Evolutionary conservation across 2,113 vertebrate genomes (phyloP), one percentile per base, ranked within the genome.

Genomic region (Excalfactoria chinensis): DNA sequence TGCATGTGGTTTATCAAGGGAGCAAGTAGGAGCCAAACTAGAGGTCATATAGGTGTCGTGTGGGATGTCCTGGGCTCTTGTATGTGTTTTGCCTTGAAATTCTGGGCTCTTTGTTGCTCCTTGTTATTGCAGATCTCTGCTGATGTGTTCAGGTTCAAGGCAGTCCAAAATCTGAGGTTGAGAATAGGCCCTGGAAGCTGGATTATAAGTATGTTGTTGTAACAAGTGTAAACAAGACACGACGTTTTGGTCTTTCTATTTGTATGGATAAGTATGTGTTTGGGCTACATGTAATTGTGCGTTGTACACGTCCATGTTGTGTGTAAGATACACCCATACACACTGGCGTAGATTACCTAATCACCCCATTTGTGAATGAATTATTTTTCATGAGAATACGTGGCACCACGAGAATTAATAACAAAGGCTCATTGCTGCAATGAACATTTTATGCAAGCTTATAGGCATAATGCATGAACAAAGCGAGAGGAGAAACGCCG

Each of bases 391-490:
- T 95, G 93, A 95, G 96, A 93, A 92, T 51, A 68, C 4, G 59
- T 84, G 91, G 92, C 93, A 71, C 95, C 40, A 6, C 96, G 78
- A 96, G 96, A 97, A 97, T 95, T 95, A 88, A 95, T 96, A 90
- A 95, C 94, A 96, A 98, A 97, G 85, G 91, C 26, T 21, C 4
- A 1, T 40, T 23, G 11, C 92, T 95, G 93, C 90, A 88, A 94
- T 89, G 89, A 94, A 94, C 95, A 68, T 97, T 97, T 96, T 88
- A 46, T 93, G 92, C 11, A 46, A 91, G 93, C 86, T 96, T 74
- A 82, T 85, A 87, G 89, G 88, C 72, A 25, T 93, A 94, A 85
- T 63, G 95, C 66, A 95, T 28, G 94, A 97, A 92, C 73, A 97
- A 95, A 96, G 84, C 22, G 1, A 78, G 84, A 86, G 95, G 95